Conservation (phyloP, 2,888 invertebrate species). For the Quadroppia sp. region DNA sequence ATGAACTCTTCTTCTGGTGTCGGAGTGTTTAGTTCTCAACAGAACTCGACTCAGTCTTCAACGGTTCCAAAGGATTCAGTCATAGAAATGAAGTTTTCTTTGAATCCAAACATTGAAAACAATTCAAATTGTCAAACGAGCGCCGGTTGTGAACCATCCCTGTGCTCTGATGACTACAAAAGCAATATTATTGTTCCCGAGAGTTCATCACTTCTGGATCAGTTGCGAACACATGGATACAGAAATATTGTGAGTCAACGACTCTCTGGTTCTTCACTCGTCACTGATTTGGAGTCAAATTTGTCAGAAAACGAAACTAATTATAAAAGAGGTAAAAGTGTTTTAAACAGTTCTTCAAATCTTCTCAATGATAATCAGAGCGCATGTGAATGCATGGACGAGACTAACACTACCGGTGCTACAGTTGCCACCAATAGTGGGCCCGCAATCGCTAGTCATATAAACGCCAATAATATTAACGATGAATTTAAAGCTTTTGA, state of each 20-base stretch:
- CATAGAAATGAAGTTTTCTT: constrained; percentile 32
- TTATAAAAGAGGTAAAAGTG: constrained; percentile 35
- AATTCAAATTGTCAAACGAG: background rate
- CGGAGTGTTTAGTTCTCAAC: background rate
- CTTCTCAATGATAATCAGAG: constrained; percentile 4
- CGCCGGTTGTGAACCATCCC: background rate
- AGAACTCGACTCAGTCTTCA: background rate
- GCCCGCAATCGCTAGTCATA: constrained; percentile 3
- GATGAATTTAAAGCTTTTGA: constrained; percentile 30
- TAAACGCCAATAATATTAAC: constrained; percentile 22
- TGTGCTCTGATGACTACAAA: background rate
- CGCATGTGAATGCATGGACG: constrained; percentile 30
- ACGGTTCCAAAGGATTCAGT: constrained; percentile 36
- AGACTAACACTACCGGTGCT: constrained; percentile 34
- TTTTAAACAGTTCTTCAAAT: constrained; percentile 24
- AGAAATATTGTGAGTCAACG: constrained; percentile 46
- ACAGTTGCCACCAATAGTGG: background rate
- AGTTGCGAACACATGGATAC: constrained; percentile 47
- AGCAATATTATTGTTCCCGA: constrained; percentile 41
- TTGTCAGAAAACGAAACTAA: constrained; percentile 7
- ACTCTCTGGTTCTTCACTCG: constrained; percentile 41
- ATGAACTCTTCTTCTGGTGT: background rate
- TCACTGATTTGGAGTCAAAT: constrained; percentile 35
- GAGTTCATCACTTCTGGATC: constrained; percentile 46
- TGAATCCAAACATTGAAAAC: constrained; percentile 26